These are phyloP conservation scores for Cylindroiulus punctatus DNA, from an alignment of 2,888 invertebrate genomes.

Conservation along the genomic window DNA sequence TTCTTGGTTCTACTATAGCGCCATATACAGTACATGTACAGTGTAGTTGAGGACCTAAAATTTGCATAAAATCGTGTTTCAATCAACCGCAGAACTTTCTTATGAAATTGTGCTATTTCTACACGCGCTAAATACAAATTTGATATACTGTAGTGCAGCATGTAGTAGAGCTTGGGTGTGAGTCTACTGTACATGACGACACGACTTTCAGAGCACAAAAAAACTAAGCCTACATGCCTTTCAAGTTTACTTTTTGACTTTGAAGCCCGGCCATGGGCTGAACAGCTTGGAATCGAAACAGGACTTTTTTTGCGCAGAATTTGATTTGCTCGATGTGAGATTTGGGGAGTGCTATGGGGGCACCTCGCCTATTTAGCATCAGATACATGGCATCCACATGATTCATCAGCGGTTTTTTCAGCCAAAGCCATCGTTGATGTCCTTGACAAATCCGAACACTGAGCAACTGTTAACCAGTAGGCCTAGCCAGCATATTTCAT, in stretches of 20 bases:
- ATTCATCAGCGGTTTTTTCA: slow-evolving; percentile 20
- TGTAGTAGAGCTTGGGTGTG: no score
- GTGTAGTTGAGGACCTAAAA: no score
- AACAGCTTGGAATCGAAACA: not conserved
- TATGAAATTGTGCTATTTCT: no score
- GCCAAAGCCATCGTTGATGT: not conserved
- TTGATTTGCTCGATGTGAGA: slow-evolving; percentile 23
- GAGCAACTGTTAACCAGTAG: slow-evolving; percentile 34
- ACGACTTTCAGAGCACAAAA: not conserved
- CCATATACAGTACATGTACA: no score
- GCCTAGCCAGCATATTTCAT: not conserved
- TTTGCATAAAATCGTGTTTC: no score
- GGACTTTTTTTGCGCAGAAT: not conserved
- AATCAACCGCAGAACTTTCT: no score
- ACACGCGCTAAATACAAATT: no score
- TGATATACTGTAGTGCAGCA: no score
- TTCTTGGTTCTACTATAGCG: no score
- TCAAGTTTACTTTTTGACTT: slow-evolving; percentile 2
- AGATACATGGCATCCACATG: slow-evolving; percentile 16
- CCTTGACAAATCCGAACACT: slow-evolving; percentile 21
- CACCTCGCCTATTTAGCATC: slow-evolving; percentile 10
- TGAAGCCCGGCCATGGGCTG: not conserved
- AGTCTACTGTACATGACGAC: not conserved
- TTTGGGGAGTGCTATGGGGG: slow-evolving; percentile 12
- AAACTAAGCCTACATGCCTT: not conserved